phyloP scores from a whole-genome alignment of 2,797 vertebrate species.

The Enteromius treurensis region DNA sequence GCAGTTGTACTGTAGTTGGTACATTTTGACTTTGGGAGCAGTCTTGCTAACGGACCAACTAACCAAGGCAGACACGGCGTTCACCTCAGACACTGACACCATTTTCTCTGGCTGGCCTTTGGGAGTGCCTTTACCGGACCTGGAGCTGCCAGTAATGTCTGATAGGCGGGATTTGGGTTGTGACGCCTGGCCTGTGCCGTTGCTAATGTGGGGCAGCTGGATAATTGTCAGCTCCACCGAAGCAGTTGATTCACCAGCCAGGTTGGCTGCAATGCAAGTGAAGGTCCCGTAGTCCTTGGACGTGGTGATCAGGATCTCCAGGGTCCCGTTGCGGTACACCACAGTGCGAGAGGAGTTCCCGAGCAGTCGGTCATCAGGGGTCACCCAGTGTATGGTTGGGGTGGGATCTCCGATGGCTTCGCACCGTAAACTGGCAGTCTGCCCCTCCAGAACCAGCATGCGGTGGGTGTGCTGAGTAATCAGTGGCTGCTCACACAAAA shows the following conservation, averaged over 20 bases:
- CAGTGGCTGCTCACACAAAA: conserved; percentile 89
- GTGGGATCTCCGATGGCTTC: conserved; percentile 90
- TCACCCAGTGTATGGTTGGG: conserved; percentile 92
- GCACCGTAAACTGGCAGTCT: conserved; percentile 87
- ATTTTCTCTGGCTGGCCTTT: conserved; percentile 81
- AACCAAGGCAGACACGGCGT: conserved; percentile 87
- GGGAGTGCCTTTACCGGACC: conserved; percentile 79
- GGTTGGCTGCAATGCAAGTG: conserved; percentile 93
- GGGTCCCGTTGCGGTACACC: conserved; percentile 87
- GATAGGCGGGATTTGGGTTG: conserved; percentile 89
- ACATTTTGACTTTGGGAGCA: conserved; percentile 93
- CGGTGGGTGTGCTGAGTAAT: conserved; percentile 93
- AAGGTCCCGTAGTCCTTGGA: conserved; percentile 92
- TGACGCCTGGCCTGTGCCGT: conserved; percentile 77
- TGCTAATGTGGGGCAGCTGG: conserved; percentile 92
- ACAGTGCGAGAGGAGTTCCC: conserved; percentile 87
- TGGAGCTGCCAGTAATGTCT: conserved; percentile 89
- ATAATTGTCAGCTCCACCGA: conserved; percentile 88
- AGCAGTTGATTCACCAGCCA: conserved; percentile 91
- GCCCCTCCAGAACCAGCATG: conserved; percentile 89
- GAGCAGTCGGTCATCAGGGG: conserved; percentile 86
- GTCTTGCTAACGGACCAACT: conserved; percentile 90
- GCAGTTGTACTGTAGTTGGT: conserved; percentile 96
- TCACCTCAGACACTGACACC: conserved; percentile 89
- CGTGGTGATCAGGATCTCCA: conserved; percentile 90